Conservation (phyloP, 2,113 vertebrate genomes). For the Hassar affinis region DNA sequence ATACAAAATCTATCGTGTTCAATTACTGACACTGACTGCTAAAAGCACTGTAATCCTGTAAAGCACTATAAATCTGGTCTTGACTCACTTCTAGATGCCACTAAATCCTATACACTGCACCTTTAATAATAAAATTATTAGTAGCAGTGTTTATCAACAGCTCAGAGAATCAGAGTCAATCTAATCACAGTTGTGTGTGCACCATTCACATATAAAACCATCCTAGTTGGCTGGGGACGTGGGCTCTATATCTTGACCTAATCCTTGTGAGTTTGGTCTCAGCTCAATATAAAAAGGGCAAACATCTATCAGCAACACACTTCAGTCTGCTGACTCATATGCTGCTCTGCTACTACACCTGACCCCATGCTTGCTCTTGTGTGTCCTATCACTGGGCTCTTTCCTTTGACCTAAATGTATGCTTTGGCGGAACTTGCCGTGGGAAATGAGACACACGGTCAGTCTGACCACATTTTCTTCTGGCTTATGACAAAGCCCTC, state of each 20-base stretch:
- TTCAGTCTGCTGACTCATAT: not conserved
- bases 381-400: not conserved
- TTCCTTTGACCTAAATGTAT: conserved; percentile 9
- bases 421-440: not conserved
- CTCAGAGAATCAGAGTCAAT: not conserved
- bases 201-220: not conserved
- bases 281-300: conserved; percentile 10
- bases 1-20: no score
- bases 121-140: not conserved
- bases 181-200: not conserved
- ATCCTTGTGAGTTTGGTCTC: not conserved
- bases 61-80: no score
- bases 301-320: not conserved
- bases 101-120: no score
- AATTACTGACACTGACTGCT: no score
- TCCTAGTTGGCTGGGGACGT: not conserved
- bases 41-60: no score
- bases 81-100: no score
- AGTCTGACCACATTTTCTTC: not conserved
- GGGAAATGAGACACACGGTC: not conserved
- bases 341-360: not conserved
- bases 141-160: not conserved
- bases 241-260: not conserved
- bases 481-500: not conserved
- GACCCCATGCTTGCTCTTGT: not conserved